These are phyloP conservation scores for Malurus melanocephalus DNA, from an alignment of 2,113 vertebrate species.

Conservation along the genomic window DNA sequence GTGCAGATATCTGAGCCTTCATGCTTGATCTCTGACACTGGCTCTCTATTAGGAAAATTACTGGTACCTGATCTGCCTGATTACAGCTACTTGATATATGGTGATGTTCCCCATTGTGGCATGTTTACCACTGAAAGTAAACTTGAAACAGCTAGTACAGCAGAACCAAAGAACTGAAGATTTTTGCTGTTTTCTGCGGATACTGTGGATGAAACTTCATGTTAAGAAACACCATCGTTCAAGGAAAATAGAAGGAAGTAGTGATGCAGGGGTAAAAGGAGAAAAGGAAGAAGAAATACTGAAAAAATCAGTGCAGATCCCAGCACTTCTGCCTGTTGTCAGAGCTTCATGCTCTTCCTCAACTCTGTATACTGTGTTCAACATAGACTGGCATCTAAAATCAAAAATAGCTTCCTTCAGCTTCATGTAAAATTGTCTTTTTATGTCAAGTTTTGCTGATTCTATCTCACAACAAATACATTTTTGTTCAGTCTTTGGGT, in stretches of 20 bases:
- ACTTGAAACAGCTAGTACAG: neutral
- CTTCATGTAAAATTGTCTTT: neutral
- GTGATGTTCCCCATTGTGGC: slow-evolving; percentile 6
- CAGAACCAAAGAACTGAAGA: neutral
- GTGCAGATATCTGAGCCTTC: slow-evolving; percentile 9
- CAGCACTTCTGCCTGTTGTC: neutral
- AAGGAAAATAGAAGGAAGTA: neutral
- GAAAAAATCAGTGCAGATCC: neutral
- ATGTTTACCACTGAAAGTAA: slow-evolving; percentile 4
- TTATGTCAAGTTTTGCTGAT: neutral
- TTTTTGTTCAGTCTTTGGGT: neutral
- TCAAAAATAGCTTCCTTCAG: neutral
- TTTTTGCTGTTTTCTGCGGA: neutral
- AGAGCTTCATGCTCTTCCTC: neutral
- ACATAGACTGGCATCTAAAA: neutral
- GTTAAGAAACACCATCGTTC: neutral
- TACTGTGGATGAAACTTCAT: neutral
- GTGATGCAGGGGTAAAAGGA: neutral
- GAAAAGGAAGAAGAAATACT: neutral
- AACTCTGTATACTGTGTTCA: neutral
- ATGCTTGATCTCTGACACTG: slow-evolving; percentile 29
- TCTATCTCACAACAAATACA: neutral
- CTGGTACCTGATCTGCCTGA: slow-evolving; percentile 40
- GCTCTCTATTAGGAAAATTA: slow-evolving; percentile 38
- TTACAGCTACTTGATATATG: slow-evolving; percentile 53